A percentile compares a stretch with the other conserved stretches of the same genome.
Evolutionary conservation across 2,888 invertebrate species (phyloP).

Genomic region (Phaonia tiefii): DNA sequence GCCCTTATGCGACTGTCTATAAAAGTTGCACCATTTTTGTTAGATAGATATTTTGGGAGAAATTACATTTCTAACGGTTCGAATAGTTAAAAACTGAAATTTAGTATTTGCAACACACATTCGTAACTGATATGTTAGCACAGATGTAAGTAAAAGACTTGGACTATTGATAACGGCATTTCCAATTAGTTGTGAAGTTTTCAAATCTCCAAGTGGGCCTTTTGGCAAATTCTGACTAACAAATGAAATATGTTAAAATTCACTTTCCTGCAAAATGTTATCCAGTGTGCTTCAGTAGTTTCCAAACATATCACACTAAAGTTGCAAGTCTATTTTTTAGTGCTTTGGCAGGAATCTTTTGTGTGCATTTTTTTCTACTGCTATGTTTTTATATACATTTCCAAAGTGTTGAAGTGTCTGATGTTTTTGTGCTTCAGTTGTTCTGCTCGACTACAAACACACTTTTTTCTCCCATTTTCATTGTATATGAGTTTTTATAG

Average conservation of each 20-base stretch:
- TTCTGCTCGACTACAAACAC: neutral
- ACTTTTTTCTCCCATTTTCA: slow-evolving; percentile 14
- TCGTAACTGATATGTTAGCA: no score
- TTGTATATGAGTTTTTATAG: slow-evolving; percentile 24
- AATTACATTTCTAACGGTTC: no score
- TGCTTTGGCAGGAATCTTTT: neutral
- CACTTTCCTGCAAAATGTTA: neutral
- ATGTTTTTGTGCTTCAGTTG: slow-evolving; percentile 9
- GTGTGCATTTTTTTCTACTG: neutral
- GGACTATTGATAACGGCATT: no score
- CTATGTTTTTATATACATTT: neutral
- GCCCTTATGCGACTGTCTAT: no score
- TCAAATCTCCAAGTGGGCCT: no score
- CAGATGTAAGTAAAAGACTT: no score
- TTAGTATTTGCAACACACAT: no score
- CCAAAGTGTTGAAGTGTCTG: slow-evolving; percentile 11
- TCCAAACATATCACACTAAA: neutral
- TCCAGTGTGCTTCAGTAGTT: neutral
- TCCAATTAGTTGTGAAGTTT: no score
- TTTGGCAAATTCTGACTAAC: no score
- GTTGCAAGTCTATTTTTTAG: neutral
- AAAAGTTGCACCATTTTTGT: no score
- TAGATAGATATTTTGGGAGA: no score
- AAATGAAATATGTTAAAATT: neutral
- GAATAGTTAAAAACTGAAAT: no score